Base-by-base conservation (phyloP, 1,140 invertebrate species). In the Gryon sp. region DNA sequence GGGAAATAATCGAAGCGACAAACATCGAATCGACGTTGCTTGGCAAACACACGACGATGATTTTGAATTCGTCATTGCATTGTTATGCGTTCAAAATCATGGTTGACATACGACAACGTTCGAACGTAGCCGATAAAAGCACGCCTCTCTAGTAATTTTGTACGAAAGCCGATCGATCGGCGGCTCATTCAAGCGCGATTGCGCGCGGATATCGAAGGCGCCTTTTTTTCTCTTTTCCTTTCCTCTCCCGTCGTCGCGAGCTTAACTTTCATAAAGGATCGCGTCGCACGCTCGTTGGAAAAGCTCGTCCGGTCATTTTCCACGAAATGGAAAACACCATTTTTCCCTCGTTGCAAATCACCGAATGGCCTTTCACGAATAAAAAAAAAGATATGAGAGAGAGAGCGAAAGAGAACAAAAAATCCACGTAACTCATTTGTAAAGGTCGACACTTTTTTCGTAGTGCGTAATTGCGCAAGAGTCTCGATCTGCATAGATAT, bases 401-500 rank as follows among this genome's bases (percentile, higher is more conserved):
- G 26, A 28, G 26, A n/a, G n/a, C n/a, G n/a, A n/a, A n/a, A n/a
- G n/a, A n/a, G n/a, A n/a, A n/a, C n/a, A n/a, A n/a, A 26, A 12
- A 4, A 45, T 12, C 16, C 38, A 16, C 41, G 19, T 15, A 18
- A 24, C 28, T 52, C 48, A 15, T 52, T 32, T 43, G 38, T 30
- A 43, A 57, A 24, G 19, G 22, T 12, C 19, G 20, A 36, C 14
- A 43, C 1, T 34, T 34, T 26, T 28, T 24, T 57, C 53, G 38
- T 48, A 46, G 26, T 16, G 26, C 20, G 9, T 15, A 43, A 19
- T 45, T 55, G 36, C 38, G 36, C 12, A 52, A 50, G 55, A 12
- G 65, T 69, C 62, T 76, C 63, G 24, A 76, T 70, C 63, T 80
- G 83, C 79, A 80, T 84, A 73, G 55, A 48, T 76, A 81, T 83